Evolutionary conservation across 2,113 vertebrate species (phyloP).

Genomic region (Notothenia rossii): DNA sequence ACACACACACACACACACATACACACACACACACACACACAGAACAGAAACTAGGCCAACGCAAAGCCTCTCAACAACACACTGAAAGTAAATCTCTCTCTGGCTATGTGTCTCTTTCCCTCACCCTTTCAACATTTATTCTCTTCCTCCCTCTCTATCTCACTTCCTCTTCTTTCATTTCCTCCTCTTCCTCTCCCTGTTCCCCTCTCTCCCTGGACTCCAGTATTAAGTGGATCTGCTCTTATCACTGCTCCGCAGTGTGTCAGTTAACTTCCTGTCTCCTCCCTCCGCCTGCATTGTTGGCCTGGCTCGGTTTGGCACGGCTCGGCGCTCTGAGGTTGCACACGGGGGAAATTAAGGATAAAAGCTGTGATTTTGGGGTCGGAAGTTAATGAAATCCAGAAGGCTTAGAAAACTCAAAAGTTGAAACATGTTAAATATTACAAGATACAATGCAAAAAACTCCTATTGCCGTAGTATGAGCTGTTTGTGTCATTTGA

Average conservation of each 20-base stretch:
- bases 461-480: too few species aligned
- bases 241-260: slow-evolving; percentile 65
- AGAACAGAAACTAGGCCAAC: slow-evolving; percentile 58
- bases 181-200: neutral
- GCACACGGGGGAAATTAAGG: slow-evolving; percentile 19
- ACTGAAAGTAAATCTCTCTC: slow-evolving; percentile 40
- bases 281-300: slow-evolving; percentile 20
- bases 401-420: neutral
- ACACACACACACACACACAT: neutral
- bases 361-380: neutral
- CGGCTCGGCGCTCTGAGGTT: slow-evolving; percentile 33
- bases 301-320: slow-evolving; percentile 43
- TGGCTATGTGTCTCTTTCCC: slow-evolving; percentile 4
- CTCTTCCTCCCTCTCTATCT: neutral
- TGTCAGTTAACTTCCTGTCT: slow-evolving; percentile 43
- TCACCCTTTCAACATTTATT: slow-evolving; percentile 4
- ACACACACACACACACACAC: too few species aligned
- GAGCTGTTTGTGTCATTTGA: too few species aligned
- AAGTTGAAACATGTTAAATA: neutral
- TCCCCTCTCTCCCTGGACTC: slow-evolving; percentile 17
- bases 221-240: slow-evolving; percentile 44
- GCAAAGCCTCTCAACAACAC: slow-evolving; percentile 60
- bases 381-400: neutral
- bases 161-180: neutral
- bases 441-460: neutral